Percentiles rank a stretch among this genome's conserved stretches.
Evolutionary conservation across 2,797 vertebrate species (phyloP).

Genomic region (Yasuhikotakia modesta): DNA sequence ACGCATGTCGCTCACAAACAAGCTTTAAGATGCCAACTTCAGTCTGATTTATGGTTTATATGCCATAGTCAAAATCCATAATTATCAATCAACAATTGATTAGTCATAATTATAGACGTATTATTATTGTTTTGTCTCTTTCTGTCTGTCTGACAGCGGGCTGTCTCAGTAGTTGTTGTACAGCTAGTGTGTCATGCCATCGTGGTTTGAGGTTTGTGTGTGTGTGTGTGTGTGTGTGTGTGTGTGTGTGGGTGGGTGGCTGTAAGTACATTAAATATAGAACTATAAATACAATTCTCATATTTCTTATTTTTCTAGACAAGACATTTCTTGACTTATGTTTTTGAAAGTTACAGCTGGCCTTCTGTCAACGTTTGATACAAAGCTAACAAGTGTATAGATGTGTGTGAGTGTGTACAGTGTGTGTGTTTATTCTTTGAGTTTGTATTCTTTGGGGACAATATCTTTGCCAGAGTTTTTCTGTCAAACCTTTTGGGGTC

Average conservation of each 20-base stretch:
- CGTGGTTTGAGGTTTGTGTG: conserved; percentile 48
- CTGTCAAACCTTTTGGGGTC: not conserved
- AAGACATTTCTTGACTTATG: conserved; percentile 29
- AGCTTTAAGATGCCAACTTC: not conserved
- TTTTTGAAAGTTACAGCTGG: conserved; percentile 23
- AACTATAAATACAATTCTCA: conserved; percentile 41
- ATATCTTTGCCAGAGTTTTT: not conserved
- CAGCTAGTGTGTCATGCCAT: conserved; percentile 35
- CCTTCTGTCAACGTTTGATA: conserved; percentile 10
- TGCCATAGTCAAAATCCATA: no score
- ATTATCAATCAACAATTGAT: no score
- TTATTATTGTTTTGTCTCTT: not conserved
- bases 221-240: conserved; percentile 28
- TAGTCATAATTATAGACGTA: conserved; percentile 3
- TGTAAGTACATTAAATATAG: conserved; percentile 37
- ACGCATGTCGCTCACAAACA: not conserved
- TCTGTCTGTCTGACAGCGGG: not conserved
- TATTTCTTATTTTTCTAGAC: conserved; percentile 35
- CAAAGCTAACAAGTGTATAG: not conserved
- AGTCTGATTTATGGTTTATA: not conserved
- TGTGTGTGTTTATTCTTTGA: conserved; percentile 20
- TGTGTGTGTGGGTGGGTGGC: conserved; percentile 13
- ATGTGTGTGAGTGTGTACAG: not conserved
- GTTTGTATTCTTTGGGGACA: not conserved
- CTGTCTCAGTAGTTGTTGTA: conserved; percentile 17